phyloP scores from a whole-genome alignment of 1,140 invertebrate genomes.

The Monomorium pharaonis region DNA sequence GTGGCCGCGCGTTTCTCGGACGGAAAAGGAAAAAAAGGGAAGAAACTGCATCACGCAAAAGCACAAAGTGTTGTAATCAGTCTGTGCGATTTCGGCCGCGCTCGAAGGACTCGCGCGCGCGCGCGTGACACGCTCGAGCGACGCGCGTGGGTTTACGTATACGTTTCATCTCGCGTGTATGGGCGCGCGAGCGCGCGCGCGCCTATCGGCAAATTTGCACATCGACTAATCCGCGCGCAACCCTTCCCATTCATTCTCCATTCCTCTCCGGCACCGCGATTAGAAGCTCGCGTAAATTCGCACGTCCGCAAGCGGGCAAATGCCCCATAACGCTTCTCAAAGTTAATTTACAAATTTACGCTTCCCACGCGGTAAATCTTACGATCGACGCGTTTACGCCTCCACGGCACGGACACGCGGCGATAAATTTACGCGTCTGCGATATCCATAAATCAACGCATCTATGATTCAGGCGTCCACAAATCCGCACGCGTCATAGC shows the following conservation, averaged over 20 bases:
- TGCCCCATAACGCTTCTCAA: no score
- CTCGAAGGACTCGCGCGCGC: not conserved
- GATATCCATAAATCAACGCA: conserved; percentile 21
- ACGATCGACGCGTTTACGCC: not conserved
- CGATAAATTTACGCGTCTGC: conserved; percentile 26
- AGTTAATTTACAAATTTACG: not conserved
- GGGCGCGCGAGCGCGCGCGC: no score
- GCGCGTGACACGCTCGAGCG: not conserved
- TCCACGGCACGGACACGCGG: not conserved
- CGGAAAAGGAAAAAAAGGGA: not conserved
- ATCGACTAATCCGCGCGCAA: not conserved
- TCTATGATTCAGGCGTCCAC: not conserved
- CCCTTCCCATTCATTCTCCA: not conserved
- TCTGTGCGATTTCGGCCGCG: not conserved
- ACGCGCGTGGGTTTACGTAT: not conserved
- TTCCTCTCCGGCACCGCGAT: no score
- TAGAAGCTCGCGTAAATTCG: not conserved
- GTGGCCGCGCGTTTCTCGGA: conserved; percentile 18
- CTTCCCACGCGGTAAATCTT: conserved; percentile 3
- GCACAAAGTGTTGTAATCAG: not conserved
- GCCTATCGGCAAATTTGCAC: not conserved
- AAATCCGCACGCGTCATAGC: conserved; percentile 18
- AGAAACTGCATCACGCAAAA: not conserved
- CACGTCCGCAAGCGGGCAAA: not conserved
- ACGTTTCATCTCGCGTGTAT: not conserved